Conservation (phyloP, 2,888 invertebrate species). For the Diachrysia chrysitis region DNA sequence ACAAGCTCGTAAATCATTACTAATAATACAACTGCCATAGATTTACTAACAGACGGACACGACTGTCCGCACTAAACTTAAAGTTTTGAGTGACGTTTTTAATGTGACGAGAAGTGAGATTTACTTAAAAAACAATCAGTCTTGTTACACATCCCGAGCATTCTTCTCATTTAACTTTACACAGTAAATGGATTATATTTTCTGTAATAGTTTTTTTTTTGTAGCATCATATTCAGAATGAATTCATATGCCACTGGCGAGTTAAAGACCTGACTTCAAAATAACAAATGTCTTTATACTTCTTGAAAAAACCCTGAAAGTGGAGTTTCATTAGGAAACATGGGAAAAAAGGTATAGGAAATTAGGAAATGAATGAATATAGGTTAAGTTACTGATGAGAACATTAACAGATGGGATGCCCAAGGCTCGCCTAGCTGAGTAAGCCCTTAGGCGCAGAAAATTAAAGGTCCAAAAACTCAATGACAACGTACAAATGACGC, state of each 20-base stretch:
- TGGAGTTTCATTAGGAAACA: background rate
- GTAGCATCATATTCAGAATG: too few species aligned
- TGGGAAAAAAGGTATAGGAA: background rate
- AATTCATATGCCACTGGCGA: too few species aligned
- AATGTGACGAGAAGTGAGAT: background rate
- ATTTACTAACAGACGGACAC: slow-evolving; percentile 54
- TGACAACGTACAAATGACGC: slow-evolving; percentile 25
- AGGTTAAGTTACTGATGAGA: slow-evolving; percentile 5
- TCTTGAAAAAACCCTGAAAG: background rate
- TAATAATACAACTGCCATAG: slow-evolving; percentile 64
- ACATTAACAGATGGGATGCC: slow-evolving; percentile 2
- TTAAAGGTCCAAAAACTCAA: slow-evolving; percentile 9
- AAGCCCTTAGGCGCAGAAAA: background rate
- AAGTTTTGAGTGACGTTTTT: slow-evolving; percentile 23
- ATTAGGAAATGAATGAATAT: background rate
- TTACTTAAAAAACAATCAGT: background rate
- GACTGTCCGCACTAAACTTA: slow-evolving; percentile 30
- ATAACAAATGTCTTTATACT: too few species aligned
- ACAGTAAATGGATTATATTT: background rate
- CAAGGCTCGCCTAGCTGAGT: background rate
- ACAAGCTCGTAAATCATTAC: slow-evolving; percentile 75
- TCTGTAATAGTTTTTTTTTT: background rate
- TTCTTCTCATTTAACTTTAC: background rate
- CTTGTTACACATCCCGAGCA: background rate
- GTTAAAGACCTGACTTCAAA: too few species aligned